phyloP scores from a whole-genome alignment of 2,888 invertebrate genomes.

The Dascillus cervinus region DNA sequence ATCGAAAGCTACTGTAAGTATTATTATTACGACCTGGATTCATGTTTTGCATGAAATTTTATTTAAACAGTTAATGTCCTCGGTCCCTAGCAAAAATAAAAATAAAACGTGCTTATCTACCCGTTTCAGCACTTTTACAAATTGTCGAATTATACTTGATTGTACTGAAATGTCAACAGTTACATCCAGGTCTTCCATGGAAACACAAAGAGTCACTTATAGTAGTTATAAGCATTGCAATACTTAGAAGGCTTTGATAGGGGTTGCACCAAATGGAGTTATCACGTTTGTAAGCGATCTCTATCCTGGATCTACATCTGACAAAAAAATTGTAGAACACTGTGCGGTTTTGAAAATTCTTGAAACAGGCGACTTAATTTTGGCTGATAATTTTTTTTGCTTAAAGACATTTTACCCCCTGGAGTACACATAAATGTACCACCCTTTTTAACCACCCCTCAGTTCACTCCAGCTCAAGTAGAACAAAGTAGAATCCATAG shows the following conservation, averaged over 20 bases:
- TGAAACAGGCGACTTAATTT: conserved; percentile 18
- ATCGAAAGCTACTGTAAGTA: conserved; percentile 5
- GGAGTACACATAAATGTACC: too few species aligned
- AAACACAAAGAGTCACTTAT: conserved; percentile 1
- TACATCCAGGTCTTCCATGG: neutral
- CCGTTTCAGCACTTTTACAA: conserved; percentile 8
- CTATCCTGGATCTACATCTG: conserved; percentile 5
- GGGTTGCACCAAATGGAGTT: conserved; percentile 25
- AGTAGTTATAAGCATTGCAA: conserved; percentile 6
- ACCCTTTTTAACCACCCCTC: too few species aligned
- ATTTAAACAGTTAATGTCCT: conserved; percentile 7
- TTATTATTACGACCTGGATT: conserved; percentile 10
- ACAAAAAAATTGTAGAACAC: conserved; percentile 10
- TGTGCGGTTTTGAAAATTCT: conserved; percentile 17
- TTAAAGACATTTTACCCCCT: too few species aligned
- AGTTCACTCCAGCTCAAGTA: too few species aligned
- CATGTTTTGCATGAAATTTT: conserved; percentile 10
- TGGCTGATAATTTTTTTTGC: too few species aligned
- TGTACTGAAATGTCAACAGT: conserved; percentile 10
- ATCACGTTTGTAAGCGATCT: conserved; percentile 3
- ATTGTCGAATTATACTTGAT: conserved; percentile 11
- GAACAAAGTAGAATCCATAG: too few species aligned
- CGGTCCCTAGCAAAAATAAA: conserved; percentile 8
- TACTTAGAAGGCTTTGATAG: conserved; percentile 19
- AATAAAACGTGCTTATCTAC: conserved; percentile 11